Base-by-base conservation (phyloP, 2,113 vertebrate species). In the Callopanchax toddi region DNA sequence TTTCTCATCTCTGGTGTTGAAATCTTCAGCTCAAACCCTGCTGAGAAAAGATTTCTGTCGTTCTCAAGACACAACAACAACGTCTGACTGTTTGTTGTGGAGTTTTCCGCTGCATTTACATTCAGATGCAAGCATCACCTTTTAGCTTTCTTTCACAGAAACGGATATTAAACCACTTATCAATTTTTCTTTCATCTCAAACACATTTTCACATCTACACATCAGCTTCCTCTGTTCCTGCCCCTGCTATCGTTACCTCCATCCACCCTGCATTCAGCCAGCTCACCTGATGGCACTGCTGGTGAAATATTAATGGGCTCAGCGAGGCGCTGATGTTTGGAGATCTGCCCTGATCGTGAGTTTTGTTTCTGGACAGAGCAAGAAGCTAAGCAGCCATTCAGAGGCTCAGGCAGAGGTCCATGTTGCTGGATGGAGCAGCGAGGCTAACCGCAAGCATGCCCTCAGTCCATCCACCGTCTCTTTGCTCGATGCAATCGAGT, bases 81-180 rank as follows among this genome's bases (percentile, higher is more conserved):
- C 5, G 22, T 48, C 37, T 51, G 42, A n/a, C 55, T 15, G 32
- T 60, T 12, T n/a, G 15, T 16, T 16, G 39, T 67, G 42, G 13
- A 50, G 34, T 20, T 22, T 6, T 44, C n/a, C 12, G 10, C 12
- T 12, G 18, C 46, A 34, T 40, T 56, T 64, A 49, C 70, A 82
- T 74, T 76, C 53, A 78, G 15, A 79, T 74, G 71, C 70, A 75
- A 80, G 61, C 71, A 17, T 17, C 34, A 22, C 74, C 42, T 79
- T 73, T 54, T 55, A 29, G 22, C 29, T 48, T n/a, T 52, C n/a
- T 50, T 74, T 69, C 78, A 67, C 66, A 75, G 78, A 67, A 53
- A 57, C 81, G 83, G 83, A 89, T 88, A 88, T 89, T 86, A 89
- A 82, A 86, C 66, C 69, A 59, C 72, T 8, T 73, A 75, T 85